phyloP scores from a whole-genome alignment of 53 echinoderm and acorn worm species.

The Holothuria scabra region DNA sequence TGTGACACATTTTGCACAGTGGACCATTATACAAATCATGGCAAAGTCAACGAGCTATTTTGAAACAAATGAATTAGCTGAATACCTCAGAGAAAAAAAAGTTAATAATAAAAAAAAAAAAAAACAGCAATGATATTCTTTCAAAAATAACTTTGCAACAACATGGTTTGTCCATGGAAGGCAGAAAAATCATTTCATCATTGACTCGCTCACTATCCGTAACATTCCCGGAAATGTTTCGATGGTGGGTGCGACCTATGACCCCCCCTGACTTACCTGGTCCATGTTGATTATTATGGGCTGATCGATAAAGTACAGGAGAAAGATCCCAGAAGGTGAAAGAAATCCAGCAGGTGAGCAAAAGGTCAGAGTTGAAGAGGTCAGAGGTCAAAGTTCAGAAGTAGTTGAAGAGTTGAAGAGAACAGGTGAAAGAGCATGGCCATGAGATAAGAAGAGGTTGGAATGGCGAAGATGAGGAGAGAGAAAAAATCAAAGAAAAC shows the following conservation, averaged over 20 bases:
- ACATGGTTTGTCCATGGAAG: too few relatives aligned
- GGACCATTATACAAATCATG: too few relatives aligned
- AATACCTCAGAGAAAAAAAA: too few relatives aligned
- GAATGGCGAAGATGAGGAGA: neutral
- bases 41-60: too few relatives aligned
- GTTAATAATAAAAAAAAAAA: too few relatives aligned
- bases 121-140: too few relatives aligned
- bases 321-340: conserved; percentile 80
- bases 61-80: too few relatives aligned
- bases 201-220: too few relatives aligned
- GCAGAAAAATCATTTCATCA: too few relatives aligned
- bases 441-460: conserved; percentile 47
- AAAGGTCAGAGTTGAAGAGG: conserved; percentile 53
- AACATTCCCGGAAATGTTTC: too few relatives aligned
- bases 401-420: conserved; percentile 49
- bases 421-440: conserved; percentile 55
- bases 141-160: too few relatives aligned
- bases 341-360: conserved; percentile 62
- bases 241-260: conserved; percentile 5
- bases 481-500: conserved; percentile 47
- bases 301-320: conserved; percentile 76
- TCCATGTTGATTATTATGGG: conserved; percentile 78
- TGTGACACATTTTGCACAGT: too few relatives aligned
- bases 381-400: conserved; percentile 45
- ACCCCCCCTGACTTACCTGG: conserved; percentile 71